Base-by-base conservation (phyloP, 1,140 invertebrate genomes). In the Paraescarpia echinospica region DNA sequence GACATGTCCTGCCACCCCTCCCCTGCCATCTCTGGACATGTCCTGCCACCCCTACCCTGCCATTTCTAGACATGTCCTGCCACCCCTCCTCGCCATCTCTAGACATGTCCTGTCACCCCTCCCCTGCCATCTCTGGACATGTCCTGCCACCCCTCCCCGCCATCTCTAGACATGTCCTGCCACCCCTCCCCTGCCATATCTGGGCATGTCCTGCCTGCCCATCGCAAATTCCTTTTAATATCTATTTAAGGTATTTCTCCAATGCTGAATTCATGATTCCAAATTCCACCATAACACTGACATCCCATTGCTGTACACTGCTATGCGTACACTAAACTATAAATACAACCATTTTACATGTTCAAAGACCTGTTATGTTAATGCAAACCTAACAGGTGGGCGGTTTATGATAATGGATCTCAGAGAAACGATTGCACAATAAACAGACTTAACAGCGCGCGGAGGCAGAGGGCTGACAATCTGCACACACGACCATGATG, bases 361-460 rank as follows among this genome's bases (percentile, higher is more conserved):
- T 31, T 77, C 59, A 77, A 77, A 77, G 18, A 27, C 27, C 59
- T 27, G 59, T 77, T 18, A 77, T 77, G 59, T 77, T 77, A 27
- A 77, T 18, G 0, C 59, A 77, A 18, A 77, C 59, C 59, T 27
- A 18, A 0, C 22, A 27, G 59, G 59, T 77, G 59, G 59, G 59
- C 59, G 59, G 59, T 77, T 77, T 77, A 77, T 27, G 59, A 77
- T 77, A 77, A 77, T 77, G 59, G 59, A 77, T 77, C 59, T 77
- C 59, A 77, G 59, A 77, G 59, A 77, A 77, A 77, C 8, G 59
- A 27, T 77, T 77, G 59, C 59, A 77, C 59, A 77, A 77, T 77
- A 77, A 77, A 77, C 22, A 77, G 59, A 77, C 9, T 51, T 51
- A 27, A 77, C 12, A 22, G 59, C 4, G 59, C 22, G 14, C 27